phyloP scores from a whole-genome alignment of 2,888 invertebrate species.

The Synergus itoensis region DNA sequence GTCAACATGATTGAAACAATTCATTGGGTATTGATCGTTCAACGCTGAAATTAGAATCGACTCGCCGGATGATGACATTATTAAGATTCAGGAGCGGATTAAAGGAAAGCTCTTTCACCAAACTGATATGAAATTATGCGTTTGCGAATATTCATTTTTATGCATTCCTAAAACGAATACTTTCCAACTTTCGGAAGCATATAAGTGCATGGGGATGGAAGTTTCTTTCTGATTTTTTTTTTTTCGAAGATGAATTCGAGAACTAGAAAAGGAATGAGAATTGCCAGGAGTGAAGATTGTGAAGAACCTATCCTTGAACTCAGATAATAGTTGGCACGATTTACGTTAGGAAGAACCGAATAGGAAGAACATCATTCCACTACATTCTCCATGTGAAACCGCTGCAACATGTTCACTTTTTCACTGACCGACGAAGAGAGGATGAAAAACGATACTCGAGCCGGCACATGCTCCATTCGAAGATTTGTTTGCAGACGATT shows the following conservation, averaged over 20 bases:
- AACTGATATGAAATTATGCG: not conserved
- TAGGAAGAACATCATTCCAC: constrained; percentile 29
- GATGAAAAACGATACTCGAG: constrained; percentile 29
- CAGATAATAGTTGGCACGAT: constrained; percentile 27
- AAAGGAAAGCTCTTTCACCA: not conserved
- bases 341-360: constrained; percentile 27
- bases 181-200: no score
- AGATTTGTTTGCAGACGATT: constrained; percentile 41
- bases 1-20: not conserved
- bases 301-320: constrained; percentile 24
- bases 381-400: constrained; percentile 26
- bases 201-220: no score
- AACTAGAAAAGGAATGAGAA: not conserved
- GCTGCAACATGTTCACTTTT: constrained; percentile 41
- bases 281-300: not conserved
- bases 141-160: not conserved
- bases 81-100: not conserved
- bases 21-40: not conserved
- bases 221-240: no score
- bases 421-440: constrained; percentile 19
- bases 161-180: not conserved
- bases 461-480: constrained; percentile 33
- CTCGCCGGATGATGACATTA: not conserved
- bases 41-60: not conserved
- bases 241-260: not conserved